Evolutionary conservation across 2,113 vertebrate genomes (phyloP).

Genomic region (Pycnonotus jocosus): DNA sequence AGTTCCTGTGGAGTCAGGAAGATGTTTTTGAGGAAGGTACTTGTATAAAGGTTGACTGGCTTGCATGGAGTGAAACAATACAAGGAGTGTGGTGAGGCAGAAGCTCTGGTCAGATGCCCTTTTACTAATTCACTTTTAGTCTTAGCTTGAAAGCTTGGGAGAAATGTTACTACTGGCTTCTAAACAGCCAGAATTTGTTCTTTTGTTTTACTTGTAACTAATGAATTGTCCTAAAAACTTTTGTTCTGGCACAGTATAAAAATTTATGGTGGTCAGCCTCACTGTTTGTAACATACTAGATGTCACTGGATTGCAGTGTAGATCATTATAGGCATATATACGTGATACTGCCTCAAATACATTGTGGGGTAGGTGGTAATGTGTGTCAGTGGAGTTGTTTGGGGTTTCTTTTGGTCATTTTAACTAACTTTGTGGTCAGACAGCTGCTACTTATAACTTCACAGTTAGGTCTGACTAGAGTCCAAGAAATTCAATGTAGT

Average conservation of each 20-base stretch:
- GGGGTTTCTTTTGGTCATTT: not conserved
- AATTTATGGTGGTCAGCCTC: not conserved
- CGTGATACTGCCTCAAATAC: not conserved
- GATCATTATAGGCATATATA: not conserved
- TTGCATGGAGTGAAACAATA: not conserved
- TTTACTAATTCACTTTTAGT: not conserved
- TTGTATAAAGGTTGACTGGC: not conserved
- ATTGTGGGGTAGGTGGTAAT: not conserved
- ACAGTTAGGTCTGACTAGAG: not conserved
- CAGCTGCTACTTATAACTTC: conserved; percentile 20
- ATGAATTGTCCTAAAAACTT: not conserved
- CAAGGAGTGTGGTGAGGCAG: not conserved
- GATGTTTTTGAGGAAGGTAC: not conserved
- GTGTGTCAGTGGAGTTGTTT: not conserved
- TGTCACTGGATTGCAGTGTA: not conserved
- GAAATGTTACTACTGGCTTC: not conserved
- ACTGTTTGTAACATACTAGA: not conserved
- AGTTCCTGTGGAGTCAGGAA: not conserved
- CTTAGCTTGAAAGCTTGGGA: not conserved
- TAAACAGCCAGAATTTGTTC: not conserved
- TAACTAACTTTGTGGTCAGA: not conserved
- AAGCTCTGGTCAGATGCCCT: not conserved
- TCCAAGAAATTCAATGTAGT: not conserved
- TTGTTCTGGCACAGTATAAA: not conserved
- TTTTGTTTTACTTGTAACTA: not conserved